Evolutionary conservation across 37 sponge, comb jelly and placozoan genomes (phyloP).

Genomic region (Haliclona indistincta): DNA sequence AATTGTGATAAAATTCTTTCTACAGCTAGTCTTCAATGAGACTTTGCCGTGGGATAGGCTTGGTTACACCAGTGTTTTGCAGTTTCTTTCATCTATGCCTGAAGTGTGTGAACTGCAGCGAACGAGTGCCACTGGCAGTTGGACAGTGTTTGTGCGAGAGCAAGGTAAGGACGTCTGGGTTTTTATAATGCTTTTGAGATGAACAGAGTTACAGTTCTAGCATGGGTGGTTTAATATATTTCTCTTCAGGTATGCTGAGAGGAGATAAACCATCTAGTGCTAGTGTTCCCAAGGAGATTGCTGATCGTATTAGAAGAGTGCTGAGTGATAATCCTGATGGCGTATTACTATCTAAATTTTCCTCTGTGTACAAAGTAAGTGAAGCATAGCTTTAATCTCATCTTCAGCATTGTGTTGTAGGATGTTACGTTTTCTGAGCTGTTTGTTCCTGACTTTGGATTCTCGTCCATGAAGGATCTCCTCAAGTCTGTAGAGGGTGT

Average conservation of each 20-base stretch:
- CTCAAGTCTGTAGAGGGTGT: background rate
- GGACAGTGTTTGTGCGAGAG: slow-evolving; percentile 35
- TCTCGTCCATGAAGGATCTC: background rate
- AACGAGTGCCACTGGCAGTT: slow-evolving; percentile 31
- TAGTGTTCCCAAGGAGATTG: slow-evolving; percentile 31
- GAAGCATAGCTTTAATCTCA: background rate
- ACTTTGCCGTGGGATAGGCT: slow-evolving; percentile 10
- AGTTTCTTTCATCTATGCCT: slow-evolving; percentile 6
- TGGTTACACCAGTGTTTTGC: slow-evolving; percentile 37
- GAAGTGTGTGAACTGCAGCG: slow-evolving; percentile 33
- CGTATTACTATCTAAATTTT: slow-evolving; percentile 25
- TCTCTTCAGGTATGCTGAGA: slow-evolving; percentile 28
- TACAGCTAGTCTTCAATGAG: slow-evolving; percentile 7
- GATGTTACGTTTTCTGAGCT: background rate
- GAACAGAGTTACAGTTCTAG: background rate
- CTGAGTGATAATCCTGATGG: slow-evolving; percentile 29
- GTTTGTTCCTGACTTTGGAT: background rate
- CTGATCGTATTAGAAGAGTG: slow-evolving; percentile 1
- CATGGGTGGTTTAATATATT: background rate
- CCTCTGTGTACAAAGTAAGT: slow-evolving; percentile 30
- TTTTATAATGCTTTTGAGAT: background rate
- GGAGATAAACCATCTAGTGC: background rate
- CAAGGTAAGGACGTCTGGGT: slow-evolving; percentile 14
- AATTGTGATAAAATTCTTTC: background rate
- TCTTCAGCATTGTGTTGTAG: no score